Base-by-base conservation (phyloP, 2,888 invertebrate species). In the Lithophane semibrunnea region DNA sequence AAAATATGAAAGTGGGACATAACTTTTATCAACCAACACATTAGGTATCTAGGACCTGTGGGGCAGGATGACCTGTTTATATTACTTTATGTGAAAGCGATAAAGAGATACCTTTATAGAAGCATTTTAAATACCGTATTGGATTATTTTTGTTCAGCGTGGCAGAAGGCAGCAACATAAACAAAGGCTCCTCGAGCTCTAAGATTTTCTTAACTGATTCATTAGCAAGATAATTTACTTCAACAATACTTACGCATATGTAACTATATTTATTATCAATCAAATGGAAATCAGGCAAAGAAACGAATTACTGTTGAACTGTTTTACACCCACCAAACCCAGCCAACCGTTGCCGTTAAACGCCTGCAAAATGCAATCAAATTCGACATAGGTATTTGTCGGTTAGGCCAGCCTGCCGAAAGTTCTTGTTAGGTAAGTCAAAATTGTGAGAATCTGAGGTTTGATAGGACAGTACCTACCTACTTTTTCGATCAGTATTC, bases 291-390 rank as follows among this genome's bases (percentile, higher is more conserved):
- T 72, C n/a, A 79, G 9, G 54, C 61, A 58, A 44, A 58, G 42
- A 64, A 72, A 79, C 49, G 18, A 72, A 72, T 80, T 73, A 63
- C 18, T 73, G 56, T 56, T 42, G 13, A 42, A 47, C 21, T 71
- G 54, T 71, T 49, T 7, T 37, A 79, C 77, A 71, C 4, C 4
- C 9, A 70, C 4, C 5, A 80, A 72, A 72, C 18, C 18, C 58
- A 80, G n/a, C n/a, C 64, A 58, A 80, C 44, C 77, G 52, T 65
- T 37, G 10, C 63, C 18, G 49, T 29, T n/a, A n/a, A 61, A 52
- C 21, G 44, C 9, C 5, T 5, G 61, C 18, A 63, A 21, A 44
- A 18, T 64, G 42, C 42, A 52, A 58, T 58, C 73, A 13, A 80
- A 80, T 2, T 44, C 21, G n/a, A 18, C 24, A 10, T 18, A n/a